These are phyloP conservation scores for Ceuthmochares aereus DNA, from an alignment of 2,113 vertebrate genomes.

Conservation along the genomic window DNA sequence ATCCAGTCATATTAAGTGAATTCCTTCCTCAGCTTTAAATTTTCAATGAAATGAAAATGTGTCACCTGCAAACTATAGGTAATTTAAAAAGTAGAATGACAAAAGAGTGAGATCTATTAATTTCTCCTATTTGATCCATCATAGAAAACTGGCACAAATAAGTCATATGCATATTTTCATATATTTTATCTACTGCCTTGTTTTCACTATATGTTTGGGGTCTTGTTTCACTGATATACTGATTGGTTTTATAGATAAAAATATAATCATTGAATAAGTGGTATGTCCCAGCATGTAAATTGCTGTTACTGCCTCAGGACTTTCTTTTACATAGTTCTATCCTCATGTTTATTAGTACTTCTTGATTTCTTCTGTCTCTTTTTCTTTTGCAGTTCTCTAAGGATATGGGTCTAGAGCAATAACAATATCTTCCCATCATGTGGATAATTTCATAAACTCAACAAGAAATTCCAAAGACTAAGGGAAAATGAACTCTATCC, in stretches of 20 bases:
- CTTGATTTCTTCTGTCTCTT: background rate
- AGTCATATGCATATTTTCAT: background rate
- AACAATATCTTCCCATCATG: background rate
- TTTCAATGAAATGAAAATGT: background rate
- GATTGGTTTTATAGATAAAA: background rate
- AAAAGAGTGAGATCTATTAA: background rate
- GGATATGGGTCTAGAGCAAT: background rate
- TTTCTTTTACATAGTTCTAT: background rate
- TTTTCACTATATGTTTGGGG: background rate
- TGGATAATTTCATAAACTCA: background rate
- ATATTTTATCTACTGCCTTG: background rate
- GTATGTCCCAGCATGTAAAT: background rate
- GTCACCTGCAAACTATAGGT: background rate
- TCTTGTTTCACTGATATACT: background rate
- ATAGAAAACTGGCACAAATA: background rate
- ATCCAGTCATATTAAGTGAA: background rate
- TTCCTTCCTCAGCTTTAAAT: background rate
- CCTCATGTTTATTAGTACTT: background rate
- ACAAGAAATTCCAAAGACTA: background rate
- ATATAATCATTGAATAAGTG: background rate
- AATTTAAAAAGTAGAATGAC: background rate
- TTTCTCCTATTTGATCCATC: background rate
- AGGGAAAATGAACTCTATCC: background rate
- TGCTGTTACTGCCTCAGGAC: background rate
- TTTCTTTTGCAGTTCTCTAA: background rate